Conservation (phyloP, 2,888 invertebrate species). For the Ormyrus nitidulus region DNA sequence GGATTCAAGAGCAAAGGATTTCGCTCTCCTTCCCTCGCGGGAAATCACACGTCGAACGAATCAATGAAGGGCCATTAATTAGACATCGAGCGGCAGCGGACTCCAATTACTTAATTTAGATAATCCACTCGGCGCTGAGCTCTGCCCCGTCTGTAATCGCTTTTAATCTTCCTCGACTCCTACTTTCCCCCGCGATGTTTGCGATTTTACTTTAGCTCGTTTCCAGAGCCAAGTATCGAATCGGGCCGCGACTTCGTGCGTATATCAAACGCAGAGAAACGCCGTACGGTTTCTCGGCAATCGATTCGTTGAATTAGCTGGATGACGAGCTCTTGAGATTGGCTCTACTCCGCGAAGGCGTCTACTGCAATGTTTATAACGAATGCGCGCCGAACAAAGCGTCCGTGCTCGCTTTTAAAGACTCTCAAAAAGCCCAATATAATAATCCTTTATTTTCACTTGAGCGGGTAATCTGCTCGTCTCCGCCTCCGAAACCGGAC, state of each 20-base stretch:
- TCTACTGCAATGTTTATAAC: too few relatives aligned
- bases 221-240: background rate
- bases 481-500: too few relatives aligned
- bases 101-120: conserved; percentile 12
- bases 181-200: background rate
- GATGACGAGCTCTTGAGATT: background rate
- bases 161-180: conserved; percentile 19
- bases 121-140: background rate
- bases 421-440: too few relatives aligned
- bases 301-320: background rate
- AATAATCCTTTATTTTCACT: too few relatives aligned
- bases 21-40: background rate
- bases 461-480: too few relatives aligned
- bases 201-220: background rate
- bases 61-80: conserved; percentile 13
- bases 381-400: too few relatives aligned
- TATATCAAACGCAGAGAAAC: background rate
- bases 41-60: conserved; percentile 17
- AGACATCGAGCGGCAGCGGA: background rate
- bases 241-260: background rate
- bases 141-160: conserved; percentile 7
- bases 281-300: background rate
- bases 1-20: background rate
- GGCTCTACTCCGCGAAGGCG: too few relatives aligned
- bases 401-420: too few relatives aligned